phyloP scores from a whole-genome alignment of 1,140 invertebrate species.

The Acyrthosiphon pisum region DNA sequence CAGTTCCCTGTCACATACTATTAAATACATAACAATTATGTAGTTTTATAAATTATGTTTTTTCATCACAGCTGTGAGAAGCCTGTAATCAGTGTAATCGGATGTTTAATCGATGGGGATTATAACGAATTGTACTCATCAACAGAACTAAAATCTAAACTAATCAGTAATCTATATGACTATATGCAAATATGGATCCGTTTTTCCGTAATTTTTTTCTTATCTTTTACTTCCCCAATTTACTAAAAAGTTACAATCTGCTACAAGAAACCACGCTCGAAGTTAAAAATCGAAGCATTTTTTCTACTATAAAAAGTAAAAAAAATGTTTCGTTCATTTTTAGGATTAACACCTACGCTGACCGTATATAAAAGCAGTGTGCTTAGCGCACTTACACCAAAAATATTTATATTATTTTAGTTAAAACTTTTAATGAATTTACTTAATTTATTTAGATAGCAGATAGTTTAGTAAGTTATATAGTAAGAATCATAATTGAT shows the following conservation, averaged over 20 bases:
- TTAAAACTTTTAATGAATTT: background rate
- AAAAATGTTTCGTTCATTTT: too few species aligned
- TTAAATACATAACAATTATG: background rate
- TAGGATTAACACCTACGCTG: too few species aligned
- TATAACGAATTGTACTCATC: background rate
- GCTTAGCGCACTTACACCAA: too few species aligned
- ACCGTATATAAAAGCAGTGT: too few species aligned
- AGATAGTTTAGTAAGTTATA: background rate
- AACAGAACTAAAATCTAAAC: background rate
- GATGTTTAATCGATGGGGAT: background rate
- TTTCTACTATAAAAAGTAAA: too few species aligned
- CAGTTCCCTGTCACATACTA: background rate
- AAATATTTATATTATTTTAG: background rate
- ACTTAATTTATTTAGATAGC: background rate
- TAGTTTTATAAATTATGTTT: too few species aligned
- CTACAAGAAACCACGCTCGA: background rate
- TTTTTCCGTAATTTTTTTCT: background rate
- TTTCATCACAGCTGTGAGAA: background rate
- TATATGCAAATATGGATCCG: too few species aligned
- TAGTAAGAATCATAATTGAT: background rate
- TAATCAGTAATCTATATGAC: background rate
- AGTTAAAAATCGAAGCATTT: background rate
- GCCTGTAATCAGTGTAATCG: background rate
- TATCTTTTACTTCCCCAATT: background rate
- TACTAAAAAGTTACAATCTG: background rate